Conservation (phyloP, 1,140 invertebrate species). For the Drosophila simulans region DNA sequence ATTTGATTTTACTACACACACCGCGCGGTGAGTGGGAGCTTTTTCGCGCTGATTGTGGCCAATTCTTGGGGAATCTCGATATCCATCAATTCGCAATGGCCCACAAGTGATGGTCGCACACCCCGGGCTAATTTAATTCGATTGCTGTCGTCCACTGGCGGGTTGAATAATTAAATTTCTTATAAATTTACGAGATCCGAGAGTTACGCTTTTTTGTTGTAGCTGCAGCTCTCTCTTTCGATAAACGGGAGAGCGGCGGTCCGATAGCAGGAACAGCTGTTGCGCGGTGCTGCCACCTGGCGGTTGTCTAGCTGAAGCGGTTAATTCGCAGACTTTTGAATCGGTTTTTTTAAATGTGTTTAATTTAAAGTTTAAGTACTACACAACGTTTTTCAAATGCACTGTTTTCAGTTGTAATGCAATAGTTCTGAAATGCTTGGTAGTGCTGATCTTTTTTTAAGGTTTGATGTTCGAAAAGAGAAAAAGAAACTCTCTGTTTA, state of each 20-base stretch:
- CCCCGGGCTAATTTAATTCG: slow-evolving; percentile 30
- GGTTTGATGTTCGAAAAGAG: too few species aligned
- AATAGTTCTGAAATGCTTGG: too few species aligned
- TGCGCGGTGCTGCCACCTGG: slow-evolving; percentile 15
- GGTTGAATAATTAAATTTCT: slow-evolving; percentile 46
- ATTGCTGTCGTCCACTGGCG: slow-evolving; percentile 3
- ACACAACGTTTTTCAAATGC: too few species aligned
- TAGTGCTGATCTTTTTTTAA: too few species aligned
- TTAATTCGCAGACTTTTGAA: neutral
- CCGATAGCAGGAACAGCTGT: slow-evolving; percentile 37
- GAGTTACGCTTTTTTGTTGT: slow-evolving; percentile 42
- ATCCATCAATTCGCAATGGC: slow-evolving; percentile 10
- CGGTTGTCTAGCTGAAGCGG: neutral
- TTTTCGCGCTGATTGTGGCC: slow-evolving; percentile 28
- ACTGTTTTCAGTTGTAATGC: too few species aligned
- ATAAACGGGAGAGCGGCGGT: slow-evolving; percentile 14
- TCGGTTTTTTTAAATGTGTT: neutral
- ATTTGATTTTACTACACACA: slow-evolving; percentile 29
- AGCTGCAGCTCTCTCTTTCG: slow-evolving; percentile 27
- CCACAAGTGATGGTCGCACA: slow-evolving; percentile 18
- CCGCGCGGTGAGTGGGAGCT: slow-evolving; percentile 25
- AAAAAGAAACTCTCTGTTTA: too few species aligned
- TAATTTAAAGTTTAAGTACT: too few species aligned
- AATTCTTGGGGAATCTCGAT: slow-evolving; percentile 12
- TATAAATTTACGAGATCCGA: slow-evolving; percentile 35